These are phyloP conservation scores for Molorchus minor DNA, from an alignment of 2,888 invertebrate genomes.

Conservation along the genomic window DNA sequence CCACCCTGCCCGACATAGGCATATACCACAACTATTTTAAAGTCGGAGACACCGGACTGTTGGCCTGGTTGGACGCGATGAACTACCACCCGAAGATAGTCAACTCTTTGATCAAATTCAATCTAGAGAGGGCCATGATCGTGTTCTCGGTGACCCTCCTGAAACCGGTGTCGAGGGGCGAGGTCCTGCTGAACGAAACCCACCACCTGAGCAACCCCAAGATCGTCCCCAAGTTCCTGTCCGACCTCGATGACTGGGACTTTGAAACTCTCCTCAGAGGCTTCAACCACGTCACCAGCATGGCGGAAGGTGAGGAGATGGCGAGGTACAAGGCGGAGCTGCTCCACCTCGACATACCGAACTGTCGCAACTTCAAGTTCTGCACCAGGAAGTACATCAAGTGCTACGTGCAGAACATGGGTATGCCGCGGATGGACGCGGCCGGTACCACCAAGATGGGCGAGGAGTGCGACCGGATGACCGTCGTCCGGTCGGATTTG, in stretches of 20 bases:
- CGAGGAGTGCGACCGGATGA: constrained; percentile 51
- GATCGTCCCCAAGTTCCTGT: constrained; percentile 70
- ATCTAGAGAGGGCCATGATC: constrained; percentile 48
- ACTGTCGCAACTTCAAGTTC: constrained; percentile 59
- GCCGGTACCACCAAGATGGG: constrained; percentile 58
- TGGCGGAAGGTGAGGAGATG: constrained; percentile 34
- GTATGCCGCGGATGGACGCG: constrained; percentile 35
- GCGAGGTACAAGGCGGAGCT: constrained; percentile 55
- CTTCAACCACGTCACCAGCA: constrained; percentile 44
- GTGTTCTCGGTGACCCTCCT: constrained; percentile 55
- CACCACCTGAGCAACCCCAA: constrained; percentile 60
- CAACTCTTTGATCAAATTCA: constrained; percentile 46
- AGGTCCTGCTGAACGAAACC: constrained; percentile 62
- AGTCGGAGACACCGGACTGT: constrained; percentile 55
- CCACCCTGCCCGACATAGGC: constrained; percentile 47
- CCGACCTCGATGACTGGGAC: constrained; percentile 56
- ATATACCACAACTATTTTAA: constrained; percentile 48
- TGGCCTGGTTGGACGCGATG: constrained; percentile 39
- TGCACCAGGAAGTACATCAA: constrained; percentile 64
- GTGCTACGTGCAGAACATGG: constrained; percentile 60
- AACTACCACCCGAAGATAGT: constrained; percentile 47
- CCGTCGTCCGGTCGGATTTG: constrained; percentile 61
- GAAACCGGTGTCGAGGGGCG: constrained; percentile 63
- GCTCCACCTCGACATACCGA: constrained; percentile 56
- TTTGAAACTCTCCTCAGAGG: constrained; percentile 41